Conservation (phyloP, 2,113 vertebrate genomes). For the Ahaetulla prasina region DNA sequence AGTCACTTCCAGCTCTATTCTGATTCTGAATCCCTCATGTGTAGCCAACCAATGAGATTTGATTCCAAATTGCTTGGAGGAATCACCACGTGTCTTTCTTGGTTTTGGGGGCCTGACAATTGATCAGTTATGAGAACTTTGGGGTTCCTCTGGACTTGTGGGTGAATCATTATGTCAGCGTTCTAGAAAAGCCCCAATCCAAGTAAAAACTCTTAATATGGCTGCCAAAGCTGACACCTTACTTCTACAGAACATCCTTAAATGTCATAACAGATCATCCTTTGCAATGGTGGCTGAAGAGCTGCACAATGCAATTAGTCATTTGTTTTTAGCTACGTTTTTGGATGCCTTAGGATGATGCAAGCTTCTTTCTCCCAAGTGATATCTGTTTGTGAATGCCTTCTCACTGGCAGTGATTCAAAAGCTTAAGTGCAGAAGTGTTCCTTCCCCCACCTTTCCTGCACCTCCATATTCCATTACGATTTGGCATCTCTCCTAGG, state of each 20-base stretch:
- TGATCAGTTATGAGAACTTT: background rate
- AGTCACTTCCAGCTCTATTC: background rate
- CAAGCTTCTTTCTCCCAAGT: background rate
- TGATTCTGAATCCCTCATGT: background rate
- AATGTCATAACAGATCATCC: background rate
- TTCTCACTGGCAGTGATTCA: background rate
- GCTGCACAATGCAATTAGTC: background rate
- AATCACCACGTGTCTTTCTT: background rate
- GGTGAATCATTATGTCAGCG: background rate
- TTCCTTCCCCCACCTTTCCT: background rate
- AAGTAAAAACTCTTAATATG: no score
- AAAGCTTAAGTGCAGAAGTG: background rate
- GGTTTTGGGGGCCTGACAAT: background rate
- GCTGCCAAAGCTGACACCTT: no score
- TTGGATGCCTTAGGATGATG: background rate
- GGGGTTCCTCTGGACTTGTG: background rate
- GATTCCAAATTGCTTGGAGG: background rate
- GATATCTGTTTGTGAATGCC: background rate
- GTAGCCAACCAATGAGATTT: background rate
- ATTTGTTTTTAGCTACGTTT: background rate
- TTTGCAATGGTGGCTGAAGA: background rate
- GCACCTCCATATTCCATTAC: background rate
- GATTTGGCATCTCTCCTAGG: background rate
- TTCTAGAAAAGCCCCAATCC: no score
- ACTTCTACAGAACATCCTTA: background rate